Evolutionary conservation across 2,113 vertebrate genomes (phyloP), one percentile per base, ranked within the genome.

Genomic region (Beaufortia kweichowensis): DNA sequence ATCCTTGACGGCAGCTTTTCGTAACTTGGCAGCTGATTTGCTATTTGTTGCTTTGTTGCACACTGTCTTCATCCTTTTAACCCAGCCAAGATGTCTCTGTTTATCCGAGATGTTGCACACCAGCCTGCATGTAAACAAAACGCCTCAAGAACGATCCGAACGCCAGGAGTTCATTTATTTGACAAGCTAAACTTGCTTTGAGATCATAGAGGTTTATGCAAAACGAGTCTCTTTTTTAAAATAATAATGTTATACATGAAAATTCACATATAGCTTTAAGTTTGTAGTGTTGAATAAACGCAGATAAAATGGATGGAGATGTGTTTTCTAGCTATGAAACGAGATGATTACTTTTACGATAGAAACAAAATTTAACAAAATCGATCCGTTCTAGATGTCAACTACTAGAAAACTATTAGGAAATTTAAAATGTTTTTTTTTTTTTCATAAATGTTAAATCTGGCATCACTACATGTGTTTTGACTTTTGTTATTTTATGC

Each of bases 1-100:
- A 79, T 78, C 71, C 76, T 63, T 69, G 71, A 78, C 76, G 72
- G 60, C 71, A 70, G 70, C 39, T 53, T 75, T 21, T 75, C 48
- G 48, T 29, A 71, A 50, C 39, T 69, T 76, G 64, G 75, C 68
- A 74, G 31, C 29, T 19, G 53, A 31, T 23, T 29, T 50, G 64
- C 31, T 63, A 28, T 69, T 56, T 68, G 73, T 76, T 78, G 48
- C 66, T 75, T 73, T 75, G 77, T 60, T 59, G 15, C 48, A 29
- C 29, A 23, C 2, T 14, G 35, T 74, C 26, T 60, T 73, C 29
- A 10, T 61, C 41, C 41, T 53, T 65, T 67, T 65, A 61, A 35
- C 59, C 55, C 41, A 28, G 53, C 33, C 33, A 63, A 56, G 61
- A 73, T 66, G 69, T 59, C 70, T 62, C 69, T 67, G 56, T 78